Base-by-base conservation (phyloP, 2,888 invertebrate genomes). In the Netelia inedita region DNA sequence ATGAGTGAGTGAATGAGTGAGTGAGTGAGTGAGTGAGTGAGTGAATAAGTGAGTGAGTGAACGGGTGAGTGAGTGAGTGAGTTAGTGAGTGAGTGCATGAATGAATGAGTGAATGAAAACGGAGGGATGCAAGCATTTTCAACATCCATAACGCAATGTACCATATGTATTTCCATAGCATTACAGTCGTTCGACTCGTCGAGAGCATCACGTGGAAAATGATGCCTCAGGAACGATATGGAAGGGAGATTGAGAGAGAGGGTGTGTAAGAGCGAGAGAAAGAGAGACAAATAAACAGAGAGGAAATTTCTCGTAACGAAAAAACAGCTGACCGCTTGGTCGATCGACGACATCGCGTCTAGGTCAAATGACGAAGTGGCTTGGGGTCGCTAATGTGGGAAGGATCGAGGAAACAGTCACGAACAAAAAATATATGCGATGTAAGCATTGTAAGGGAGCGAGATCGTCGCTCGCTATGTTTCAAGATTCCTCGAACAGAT, bases 211-310 rank as follows among this genome's bases (percentile, higher is more conserved):
- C 46, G 46, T 46, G 11, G 46, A 46, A 46, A 46, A 46, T 14
- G 14, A 46, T 46, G 46, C 46, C 11, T 46, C 46, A 10, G 46
- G 14, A 14, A 46, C 14, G 19, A 16, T 41, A 21, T 43, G 11
- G 55, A 10, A 53, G 53, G 14, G 61, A 35, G 35, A 41, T 46
- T 3, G 53, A 16, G n/a, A 14, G 69, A 65, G 14, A n/a, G 19
- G n/a, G 35, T 19, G 65, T 10, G 82, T 53, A 61, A 28, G 57
- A 16, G 65, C 79, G 57, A 65, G 71, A 35, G 53, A 68, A 61
- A 71, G 75, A 79, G 76, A 86, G 76, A 80, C 87, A 89, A 88
- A 57, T 19, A 57, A 19, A 53, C 43, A 43, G 59, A 57, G 2
- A 28, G 35, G 57, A 46, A 68, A 59, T 21, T 23, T 59, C 46